A percentile compares a stretch with the other conserved stretches of the same genome.
These are phyloP conservation scores for Bombylius major DNA, from an alignment of 2,888 invertebrate species.

Conservation along the genomic window DNA sequence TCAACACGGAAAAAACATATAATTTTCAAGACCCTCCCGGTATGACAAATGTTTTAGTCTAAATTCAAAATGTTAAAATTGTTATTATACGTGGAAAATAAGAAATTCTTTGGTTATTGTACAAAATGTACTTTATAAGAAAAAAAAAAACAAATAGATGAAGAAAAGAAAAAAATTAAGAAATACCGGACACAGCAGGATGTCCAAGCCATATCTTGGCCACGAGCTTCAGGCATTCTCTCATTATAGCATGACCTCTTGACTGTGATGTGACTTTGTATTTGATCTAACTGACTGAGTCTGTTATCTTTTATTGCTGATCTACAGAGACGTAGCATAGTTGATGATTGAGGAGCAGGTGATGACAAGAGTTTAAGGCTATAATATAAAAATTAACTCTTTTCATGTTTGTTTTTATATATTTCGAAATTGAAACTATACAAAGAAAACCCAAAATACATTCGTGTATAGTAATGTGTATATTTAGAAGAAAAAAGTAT, in stretches of 20 bases:
- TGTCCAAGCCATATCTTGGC: not conserved
- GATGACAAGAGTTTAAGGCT: too few relatives aligned
- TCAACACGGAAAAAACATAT: not conserved
- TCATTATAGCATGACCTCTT: too few relatives aligned
- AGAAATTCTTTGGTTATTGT: not conserved
- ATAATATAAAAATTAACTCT: too few relatives aligned
- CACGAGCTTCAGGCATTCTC: not conserved
- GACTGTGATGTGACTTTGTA: too few relatives aligned
- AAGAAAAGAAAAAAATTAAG: not conserved
- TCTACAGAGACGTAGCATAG: too few relatives aligned
- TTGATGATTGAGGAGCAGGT: too few relatives aligned
- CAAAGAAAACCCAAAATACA: not conserved
- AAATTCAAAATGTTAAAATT: not conserved
- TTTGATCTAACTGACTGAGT: too few relatives aligned
- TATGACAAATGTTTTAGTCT: not conserved
- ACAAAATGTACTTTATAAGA: not conserved
- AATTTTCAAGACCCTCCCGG: not conserved
- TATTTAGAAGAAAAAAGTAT: too few relatives aligned
- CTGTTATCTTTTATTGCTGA: too few relatives aligned
- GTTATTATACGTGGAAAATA: not conserved
- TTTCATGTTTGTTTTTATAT: not conserved
- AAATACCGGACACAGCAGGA: not conserved
- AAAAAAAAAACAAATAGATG: not conserved
- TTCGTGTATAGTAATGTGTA: too few relatives aligned
- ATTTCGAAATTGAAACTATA: not conserved